A percentile compares a stretch with the other conserved stretches of the same genome.
Conservation (phyloP, 2,888 invertebrate species). For the Boloria selene region DNA sequence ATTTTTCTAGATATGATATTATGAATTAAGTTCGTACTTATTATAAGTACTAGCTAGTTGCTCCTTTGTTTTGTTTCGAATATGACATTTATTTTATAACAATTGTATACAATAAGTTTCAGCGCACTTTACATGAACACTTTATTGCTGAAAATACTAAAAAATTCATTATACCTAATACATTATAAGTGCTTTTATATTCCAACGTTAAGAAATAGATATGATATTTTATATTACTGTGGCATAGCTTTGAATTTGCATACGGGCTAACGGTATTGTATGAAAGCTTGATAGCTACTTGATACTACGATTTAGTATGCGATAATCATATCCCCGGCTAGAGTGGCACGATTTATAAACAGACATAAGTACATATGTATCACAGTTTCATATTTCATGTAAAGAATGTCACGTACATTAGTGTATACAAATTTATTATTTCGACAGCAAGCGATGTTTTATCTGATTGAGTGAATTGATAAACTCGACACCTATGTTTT, state of each 20-base stretch:
- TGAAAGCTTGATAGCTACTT: conserved; percentile 33
- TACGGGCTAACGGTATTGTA: conserved; percentile 40
- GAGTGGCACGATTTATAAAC: conserved; percentile 37
- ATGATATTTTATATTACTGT: conserved; percentile 21
- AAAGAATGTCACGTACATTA: conserved; percentile 19
- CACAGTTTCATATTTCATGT: conserved; percentile 31
- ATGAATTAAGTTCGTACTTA: too few relatives aligned
- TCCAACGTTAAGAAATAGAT: conserved; percentile 10
- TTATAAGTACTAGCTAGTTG: too few relatives aligned
- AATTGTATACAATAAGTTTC: too few relatives aligned
- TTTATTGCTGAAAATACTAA: neutral
- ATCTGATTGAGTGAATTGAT: conserved; percentile 17
- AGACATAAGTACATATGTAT: conserved; percentile 21
- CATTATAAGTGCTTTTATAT: neutral
- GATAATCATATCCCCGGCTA: conserved; percentile 37
- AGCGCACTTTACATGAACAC: too few relatives aligned
- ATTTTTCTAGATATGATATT: neutral
- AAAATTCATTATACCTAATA: neutral
- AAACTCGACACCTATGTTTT: conserved; percentile 18
- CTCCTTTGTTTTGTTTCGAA: too few relatives aligned
- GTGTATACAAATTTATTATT: conserved; percentile 14
- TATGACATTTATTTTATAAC: too few relatives aligned
- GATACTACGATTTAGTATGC: conserved; percentile 38
- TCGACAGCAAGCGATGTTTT: conserved; percentile 21
- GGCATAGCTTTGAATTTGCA: conserved; percentile 34